Percentiles rank a stretch among this genome's conserved stretches.
These are phyloP conservation scores for Nycticorax nycticorax DNA, from an alignment of 2,113 vertebrate genomes.

Conservation along the genomic window DNA sequence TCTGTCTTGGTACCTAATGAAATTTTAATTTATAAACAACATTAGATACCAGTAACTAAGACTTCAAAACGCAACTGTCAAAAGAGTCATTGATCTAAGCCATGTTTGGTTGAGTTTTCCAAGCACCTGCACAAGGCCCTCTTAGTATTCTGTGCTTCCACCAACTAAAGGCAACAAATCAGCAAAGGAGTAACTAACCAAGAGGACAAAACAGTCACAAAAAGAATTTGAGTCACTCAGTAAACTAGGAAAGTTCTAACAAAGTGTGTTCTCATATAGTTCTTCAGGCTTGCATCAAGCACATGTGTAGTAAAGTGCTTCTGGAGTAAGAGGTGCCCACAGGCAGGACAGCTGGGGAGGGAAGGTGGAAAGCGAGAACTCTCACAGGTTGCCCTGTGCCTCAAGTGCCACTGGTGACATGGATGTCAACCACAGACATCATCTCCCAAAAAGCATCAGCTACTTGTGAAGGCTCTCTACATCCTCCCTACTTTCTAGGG, in stretches of 20 bases:
- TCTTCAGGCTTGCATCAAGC: background rate
- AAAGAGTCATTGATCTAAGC: background rate
- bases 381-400: too few relatives aligned
- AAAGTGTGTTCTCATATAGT: accelerated
- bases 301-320: too few relatives aligned
- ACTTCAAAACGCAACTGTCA: background rate
- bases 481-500: background rate
- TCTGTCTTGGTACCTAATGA: background rate
- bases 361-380: background rate
- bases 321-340: background rate
- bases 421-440: background rate
- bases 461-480: background rate
- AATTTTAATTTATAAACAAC: background rate
- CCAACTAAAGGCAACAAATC: background rate
- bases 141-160: background rate
- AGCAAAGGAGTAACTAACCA: background rate
- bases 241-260: background rate
- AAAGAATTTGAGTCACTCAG: accelerated
- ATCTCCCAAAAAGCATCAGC: background rate
- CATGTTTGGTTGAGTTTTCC: background rate
- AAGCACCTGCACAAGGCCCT: background rate
- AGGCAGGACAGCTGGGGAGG: background rate
- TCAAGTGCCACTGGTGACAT: background rate
- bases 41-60: background rate
- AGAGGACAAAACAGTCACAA: background rate